Conservation (phyloP, 2,797 vertebrate species). For the Esox lucius region DNA sequence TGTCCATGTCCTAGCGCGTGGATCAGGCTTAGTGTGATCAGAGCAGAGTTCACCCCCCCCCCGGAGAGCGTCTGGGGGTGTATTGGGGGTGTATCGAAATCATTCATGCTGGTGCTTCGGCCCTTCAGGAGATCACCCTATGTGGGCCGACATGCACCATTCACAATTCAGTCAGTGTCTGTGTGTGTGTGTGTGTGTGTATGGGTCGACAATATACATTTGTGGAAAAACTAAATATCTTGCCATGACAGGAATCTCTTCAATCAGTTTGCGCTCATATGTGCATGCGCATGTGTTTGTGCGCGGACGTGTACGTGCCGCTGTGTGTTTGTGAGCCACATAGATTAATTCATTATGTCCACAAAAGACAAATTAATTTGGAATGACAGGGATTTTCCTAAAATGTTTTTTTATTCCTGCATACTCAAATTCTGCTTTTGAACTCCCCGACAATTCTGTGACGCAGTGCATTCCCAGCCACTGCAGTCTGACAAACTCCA, state of each 20-base stretch:
- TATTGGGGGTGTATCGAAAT: constrained; percentile 22
- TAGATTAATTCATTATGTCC: constrained; percentile 5
- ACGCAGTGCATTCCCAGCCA: background rate
- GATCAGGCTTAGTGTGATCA: constrained; percentile 16
- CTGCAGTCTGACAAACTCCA: background rate
- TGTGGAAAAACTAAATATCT: background rate
- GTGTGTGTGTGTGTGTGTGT: background rate
- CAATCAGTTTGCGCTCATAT: background rate
- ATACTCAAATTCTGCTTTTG: background rate
- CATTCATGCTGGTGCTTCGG: constrained; percentile 29
- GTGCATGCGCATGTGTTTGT: background rate
- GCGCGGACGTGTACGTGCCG: background rate
- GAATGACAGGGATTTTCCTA: constrained; percentile 19
- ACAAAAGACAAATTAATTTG: constrained; percentile 9
- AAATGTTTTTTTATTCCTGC: background rate
- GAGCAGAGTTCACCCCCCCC: background rate
- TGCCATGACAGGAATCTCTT: background rate
- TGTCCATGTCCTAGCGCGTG: background rate
- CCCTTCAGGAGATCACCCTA: constrained; percentile 19
- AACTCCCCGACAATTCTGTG: background rate
- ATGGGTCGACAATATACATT: background rate
- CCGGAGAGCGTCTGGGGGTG: constrained; percentile 23
- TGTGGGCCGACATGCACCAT: constrained; percentile 19
- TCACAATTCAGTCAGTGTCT: constrained; percentile 24
- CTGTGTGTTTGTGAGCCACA: background rate